A percentile compares a stretch with the other conserved stretches of the same genome.
Conservation (phyloP, 2,888 invertebrate genomes). For the Callosobruchus maculatus region DNA sequence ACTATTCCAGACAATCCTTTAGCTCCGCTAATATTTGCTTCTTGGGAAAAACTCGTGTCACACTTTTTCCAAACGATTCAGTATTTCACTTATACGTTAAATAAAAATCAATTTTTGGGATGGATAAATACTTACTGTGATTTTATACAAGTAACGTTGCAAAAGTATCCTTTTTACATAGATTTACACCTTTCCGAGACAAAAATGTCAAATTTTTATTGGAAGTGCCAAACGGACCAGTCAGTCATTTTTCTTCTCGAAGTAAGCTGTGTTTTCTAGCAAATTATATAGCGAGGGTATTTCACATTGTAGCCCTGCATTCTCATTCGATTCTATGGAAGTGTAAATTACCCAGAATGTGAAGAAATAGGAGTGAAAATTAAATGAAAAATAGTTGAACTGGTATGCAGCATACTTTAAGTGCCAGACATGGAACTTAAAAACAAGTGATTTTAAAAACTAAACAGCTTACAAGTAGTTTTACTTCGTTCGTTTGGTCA, state of each 20-base stretch:
- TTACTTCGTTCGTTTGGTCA: no score
- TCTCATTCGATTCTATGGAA: no score
- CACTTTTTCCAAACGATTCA: neutral
- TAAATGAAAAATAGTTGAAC: no score
- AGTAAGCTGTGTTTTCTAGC: constrained; percentile 6
- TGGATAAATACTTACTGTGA: neutral
- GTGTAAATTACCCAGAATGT: no score
- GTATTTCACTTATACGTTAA: neutral
- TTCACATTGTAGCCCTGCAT: no score
- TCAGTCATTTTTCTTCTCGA: constrained; percentile 11
- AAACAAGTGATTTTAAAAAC: no score
- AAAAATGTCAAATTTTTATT: neutral
- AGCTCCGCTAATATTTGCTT: no score
- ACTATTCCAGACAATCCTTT: neutral
- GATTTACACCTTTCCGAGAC: neutral
- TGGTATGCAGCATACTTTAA: no score
- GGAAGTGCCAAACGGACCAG: neutral
- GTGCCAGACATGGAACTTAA: no score
- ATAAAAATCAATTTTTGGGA: neutral
- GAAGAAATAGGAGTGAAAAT: no score
- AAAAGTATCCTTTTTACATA: neutral
- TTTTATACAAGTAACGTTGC: neutral
- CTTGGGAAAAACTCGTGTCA: neutral
- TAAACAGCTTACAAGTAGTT: no score
- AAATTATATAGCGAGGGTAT: neutral